Evolutionary conservation across 2,113 vertebrate genomes (phyloP).

Genomic region (Atrichornis clamosus): DNA sequence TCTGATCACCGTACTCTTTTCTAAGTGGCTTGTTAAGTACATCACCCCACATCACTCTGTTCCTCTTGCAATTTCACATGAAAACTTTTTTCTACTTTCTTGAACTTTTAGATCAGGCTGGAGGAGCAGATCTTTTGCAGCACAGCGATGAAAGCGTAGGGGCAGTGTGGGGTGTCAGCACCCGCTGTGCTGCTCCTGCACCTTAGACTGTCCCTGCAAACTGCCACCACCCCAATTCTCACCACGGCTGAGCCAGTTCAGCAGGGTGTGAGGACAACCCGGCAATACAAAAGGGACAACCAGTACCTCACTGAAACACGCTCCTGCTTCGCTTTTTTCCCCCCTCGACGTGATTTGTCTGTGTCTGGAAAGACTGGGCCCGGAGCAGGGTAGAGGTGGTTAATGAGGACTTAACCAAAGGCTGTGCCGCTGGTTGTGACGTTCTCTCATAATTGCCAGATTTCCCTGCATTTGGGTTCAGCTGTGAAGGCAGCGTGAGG

Average conservation of each 20-base stretch:
- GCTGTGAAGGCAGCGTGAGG: not conserved
- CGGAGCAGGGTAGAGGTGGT: not conserved
- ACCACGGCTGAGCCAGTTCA: accelerated
- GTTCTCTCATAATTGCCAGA: not conserved
- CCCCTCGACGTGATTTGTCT: not conserved
- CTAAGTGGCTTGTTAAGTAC: not conserved
- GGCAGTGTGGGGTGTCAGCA: not conserved
- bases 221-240: not conserved
- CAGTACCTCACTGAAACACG: not conserved
- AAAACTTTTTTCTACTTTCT: not conserved
- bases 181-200: not conserved
- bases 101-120: not conserved
- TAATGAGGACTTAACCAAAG: not conserved
- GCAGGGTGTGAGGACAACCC: not conserved
- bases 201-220: not conserved
- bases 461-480: not conserved
- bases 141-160: accelerated
- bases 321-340: not conserved
- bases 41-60: not conserved
- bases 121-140: not conserved
- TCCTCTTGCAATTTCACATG: not conserved
- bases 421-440: not conserved
- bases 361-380: not conserved
- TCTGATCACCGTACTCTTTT: not conserved
- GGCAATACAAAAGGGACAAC: not conserved